These are phyloP conservation scores for Drosophila oshimai DNA, from an alignment of 1,140 invertebrate genomes.

Conservation along the genomic window DNA sequence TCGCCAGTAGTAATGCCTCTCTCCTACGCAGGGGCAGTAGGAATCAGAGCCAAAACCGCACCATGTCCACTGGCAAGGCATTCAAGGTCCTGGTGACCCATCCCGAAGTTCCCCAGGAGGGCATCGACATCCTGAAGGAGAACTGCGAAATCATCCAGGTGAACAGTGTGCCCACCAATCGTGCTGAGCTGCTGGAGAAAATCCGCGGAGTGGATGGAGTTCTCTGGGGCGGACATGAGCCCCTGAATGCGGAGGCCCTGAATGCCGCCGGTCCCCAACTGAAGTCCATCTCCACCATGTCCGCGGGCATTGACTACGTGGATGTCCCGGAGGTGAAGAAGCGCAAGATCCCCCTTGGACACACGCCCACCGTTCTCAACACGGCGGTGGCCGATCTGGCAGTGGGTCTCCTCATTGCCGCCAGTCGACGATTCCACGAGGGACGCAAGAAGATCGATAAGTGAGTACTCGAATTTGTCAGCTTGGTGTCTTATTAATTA, in stretches of 20 bases:
- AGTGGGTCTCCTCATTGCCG: slow-evolving; percentile 84
- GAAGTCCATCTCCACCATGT: slow-evolving; percentile 94
- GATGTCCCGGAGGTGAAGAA: slow-evolving; percentile 87
- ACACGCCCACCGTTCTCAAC: slow-evolving; percentile 95
- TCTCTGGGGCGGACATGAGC: slow-evolving; percentile 87
- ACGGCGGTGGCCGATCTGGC: slow-evolving; percentile 95
- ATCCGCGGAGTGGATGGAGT: slow-evolving; percentile 86
- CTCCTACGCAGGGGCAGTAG: slow-evolving; percentile 38
- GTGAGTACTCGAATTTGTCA: slow-evolving; percentile 43
- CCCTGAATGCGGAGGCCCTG: slow-evolving; percentile 89
- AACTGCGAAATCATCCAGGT: slow-evolving; percentile 64
- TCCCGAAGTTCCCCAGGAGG: slow-evolving; percentile 77
- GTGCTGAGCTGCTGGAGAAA: slow-evolving; percentile 85
- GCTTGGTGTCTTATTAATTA: too few relatives aligned
- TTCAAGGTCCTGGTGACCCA: slow-evolving; percentile 83
- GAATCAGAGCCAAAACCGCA: slow-evolving; percentile 21
- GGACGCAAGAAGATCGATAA: slow-evolving; percentile 83
- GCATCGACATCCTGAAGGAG: slow-evolving; percentile 80
- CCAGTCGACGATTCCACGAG: slow-evolving; percentile 90
- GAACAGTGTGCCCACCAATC: slow-evolving; percentile 59
- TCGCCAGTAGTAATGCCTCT: slow-evolving; percentile 39
- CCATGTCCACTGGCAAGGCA: slow-evolving; percentile 57
- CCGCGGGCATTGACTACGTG: slow-evolving; percentile 92
- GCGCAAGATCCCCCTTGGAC: slow-evolving; percentile 89
- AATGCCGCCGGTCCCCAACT: slow-evolving; percentile 88